These are phyloP conservation scores for Aelia acuminata DNA, from an alignment of 2,888 invertebrate genomes.

Conservation along the genomic window DNA sequence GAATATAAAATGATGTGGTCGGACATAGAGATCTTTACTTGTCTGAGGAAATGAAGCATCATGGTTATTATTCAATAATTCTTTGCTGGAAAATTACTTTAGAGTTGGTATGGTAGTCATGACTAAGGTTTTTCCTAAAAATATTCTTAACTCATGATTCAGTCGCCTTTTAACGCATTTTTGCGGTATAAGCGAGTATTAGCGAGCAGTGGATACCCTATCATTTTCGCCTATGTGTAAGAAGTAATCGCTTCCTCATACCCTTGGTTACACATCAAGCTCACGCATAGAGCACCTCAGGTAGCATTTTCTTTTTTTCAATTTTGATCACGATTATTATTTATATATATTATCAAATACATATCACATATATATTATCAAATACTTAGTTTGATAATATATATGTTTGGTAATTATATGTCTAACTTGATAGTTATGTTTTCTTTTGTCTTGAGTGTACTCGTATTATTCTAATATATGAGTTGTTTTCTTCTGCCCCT, in stretches of 20 bases:
- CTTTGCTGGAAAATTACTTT: not conserved
- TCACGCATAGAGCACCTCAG: not conserved
- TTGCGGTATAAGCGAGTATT: not conserved
- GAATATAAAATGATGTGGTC: too few relatives aligned
- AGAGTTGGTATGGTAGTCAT: not conserved
- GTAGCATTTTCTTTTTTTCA: not conserved
- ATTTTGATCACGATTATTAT: not conserved
- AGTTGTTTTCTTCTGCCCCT: too few relatives aligned
- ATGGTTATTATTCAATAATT: too few relatives aligned
- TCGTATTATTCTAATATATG: too few relatives aligned
- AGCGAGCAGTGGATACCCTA: not conserved
- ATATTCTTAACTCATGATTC: not conserved
- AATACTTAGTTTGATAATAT: too few relatives aligned
- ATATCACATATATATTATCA: too few relatives aligned
- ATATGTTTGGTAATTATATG: too few relatives aligned
- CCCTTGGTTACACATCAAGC: conserved; percentile 1
- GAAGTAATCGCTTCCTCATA: conserved; percentile 16
- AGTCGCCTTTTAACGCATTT: not conserved
- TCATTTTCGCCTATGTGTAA: not conserved
- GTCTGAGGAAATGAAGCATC: too few relatives aligned
- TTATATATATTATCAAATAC: too few relatives aligned
- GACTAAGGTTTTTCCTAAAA: not conserved
- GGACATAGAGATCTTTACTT: too few relatives aligned
- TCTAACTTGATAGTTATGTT: too few relatives aligned
- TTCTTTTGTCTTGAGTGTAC: too few relatives aligned